Evolutionary conservation across 2,888 invertebrate species (phyloP).

Genomic region (Venusia cambrica): DNA sequence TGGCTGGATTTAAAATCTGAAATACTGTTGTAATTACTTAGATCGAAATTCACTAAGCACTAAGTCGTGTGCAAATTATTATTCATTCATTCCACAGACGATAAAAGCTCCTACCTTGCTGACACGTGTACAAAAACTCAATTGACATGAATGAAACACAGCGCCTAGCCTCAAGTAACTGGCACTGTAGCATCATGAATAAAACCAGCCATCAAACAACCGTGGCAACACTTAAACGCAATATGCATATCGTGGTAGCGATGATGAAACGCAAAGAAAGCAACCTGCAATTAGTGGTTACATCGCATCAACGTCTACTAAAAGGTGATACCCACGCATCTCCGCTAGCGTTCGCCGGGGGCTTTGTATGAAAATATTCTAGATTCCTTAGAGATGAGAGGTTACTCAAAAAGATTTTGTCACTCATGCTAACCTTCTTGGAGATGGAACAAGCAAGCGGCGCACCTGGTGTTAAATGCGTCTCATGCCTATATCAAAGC

Average conservation of each 20-base stretch:
- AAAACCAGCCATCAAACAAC: conserved; percentile 53
- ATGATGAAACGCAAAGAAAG: conserved; percentile 56
- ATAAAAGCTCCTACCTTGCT: conserved; percentile 12
- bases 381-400: too few relatives aligned
- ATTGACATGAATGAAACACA: conserved; percentile 40
- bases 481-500: too few relatives aligned
- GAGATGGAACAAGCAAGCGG: too few relatives aligned
- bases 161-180: conserved; percentile 30
- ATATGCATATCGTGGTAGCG: conserved; percentile 54
- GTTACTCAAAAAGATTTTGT: too few relatives aligned
- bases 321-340: conserved; percentile 7
- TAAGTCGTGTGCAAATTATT: conserved; percentile 2
- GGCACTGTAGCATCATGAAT: conserved; percentile 43
- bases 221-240: conserved; percentile 54
- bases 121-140: conserved; percentile 27
- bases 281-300: conserved; percentile 46
- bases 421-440: too few relatives aligned
- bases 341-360: too few relatives aligned
- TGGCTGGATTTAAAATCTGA: too few relatives aligned
- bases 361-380: too few relatives aligned
- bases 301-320: conserved; percentile 34
- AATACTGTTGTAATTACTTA: too few relatives aligned
- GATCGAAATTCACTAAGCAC: too few relatives aligned
- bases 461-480: too few relatives aligned
- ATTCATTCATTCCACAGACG: conserved; percentile 6